A percentile compares a stretch with the other conserved stretches of the same genome.
Conservation (phyloP, 1,140 invertebrate genomes). For the Zaprionus lachaisei region DNA sequence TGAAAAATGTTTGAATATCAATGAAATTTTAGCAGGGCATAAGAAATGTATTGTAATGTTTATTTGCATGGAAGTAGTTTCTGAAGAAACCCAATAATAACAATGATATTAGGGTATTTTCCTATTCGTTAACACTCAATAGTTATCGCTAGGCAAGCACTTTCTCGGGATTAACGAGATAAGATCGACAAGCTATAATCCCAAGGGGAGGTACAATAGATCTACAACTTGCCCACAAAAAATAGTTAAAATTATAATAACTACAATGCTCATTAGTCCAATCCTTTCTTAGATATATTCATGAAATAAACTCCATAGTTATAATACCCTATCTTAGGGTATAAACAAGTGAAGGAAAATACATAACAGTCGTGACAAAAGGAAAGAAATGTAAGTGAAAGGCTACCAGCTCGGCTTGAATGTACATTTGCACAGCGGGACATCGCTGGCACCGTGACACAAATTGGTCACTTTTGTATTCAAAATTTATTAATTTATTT, state of each 20-base stretch:
- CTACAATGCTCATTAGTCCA: not conserved
- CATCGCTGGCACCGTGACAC: slow-evolving; percentile 15
- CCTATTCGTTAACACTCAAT: no score
- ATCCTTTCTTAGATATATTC: not conserved
- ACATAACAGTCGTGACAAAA: slow-evolving; percentile 26
- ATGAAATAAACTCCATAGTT: not conserved
- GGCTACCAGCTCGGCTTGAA: slow-evolving; percentile 10
- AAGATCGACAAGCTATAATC: no score
- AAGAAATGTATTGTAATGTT: fast-evolving
- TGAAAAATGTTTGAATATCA: not conserved
- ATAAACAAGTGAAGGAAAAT: slow-evolving; percentile 22
- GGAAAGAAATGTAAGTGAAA: slow-evolving; percentile 66
- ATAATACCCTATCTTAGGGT: not conserved
- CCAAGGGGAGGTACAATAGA: no score
- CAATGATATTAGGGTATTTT: not conserved
- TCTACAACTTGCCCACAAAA: no score
- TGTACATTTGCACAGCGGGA: slow-evolving; percentile 37
- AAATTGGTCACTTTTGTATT: not conserved
- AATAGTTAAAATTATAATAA: no score
- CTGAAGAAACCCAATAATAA: not conserved
- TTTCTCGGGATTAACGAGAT: no score
- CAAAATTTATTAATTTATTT: no score
- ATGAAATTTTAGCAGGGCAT: not conserved
- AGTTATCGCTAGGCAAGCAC: no score
- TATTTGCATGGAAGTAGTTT: no score